Base-by-base conservation (phyloP, 2,113 vertebrate genomes). In the Callipepla squamata region DNA sequence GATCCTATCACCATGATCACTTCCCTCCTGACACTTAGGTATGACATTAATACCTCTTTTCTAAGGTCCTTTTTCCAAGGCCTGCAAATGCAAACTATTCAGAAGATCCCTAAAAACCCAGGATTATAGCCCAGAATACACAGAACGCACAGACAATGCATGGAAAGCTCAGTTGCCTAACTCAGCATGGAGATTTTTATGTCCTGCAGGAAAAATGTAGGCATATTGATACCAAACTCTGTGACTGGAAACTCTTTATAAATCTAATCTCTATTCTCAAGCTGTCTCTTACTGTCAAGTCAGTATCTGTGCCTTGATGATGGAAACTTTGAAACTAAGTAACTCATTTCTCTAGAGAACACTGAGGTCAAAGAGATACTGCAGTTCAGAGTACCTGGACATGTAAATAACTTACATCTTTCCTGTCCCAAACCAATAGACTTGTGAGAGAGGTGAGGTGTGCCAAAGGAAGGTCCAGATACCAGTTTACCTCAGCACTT, bases 341-440 rank as follows among this genome's bases (percentile, higher is more conserved):
- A 81, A 72, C 15, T 85, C 0, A 23, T 48, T 74, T 68, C 45
- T 82, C 42, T 77, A 84, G 65, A 55, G 25, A 87, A 69, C 2
- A 7, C 14, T 75, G 45, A 77, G 17, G 65, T 66, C 77, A 80
- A 17, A 94, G 40, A 66, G 55, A 80, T 57, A 13, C 25, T 28
- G 58, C 16, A 66, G 25, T 1, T 6, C 36, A 77, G 58, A 82
- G 2, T 6, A 80, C 65, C 77, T 4, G 9, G 63, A 50, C 38
- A 81, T 15, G n/a, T 40, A 68, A 53, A 51, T 0, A 25, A 9
- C 34, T 53, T 28, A 19, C 6, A 7, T 8, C 42, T 70, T 69
- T 80, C 80, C 77, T 53, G 30, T 63, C 23, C 65, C 38, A 22
- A 76, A 44, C 30, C 47, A 75, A 59, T 1, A 0, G 0, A 57